Evolutionary conservation across 2,888 invertebrate species (phyloP).

Genomic region (Carcina quercana): DNA sequence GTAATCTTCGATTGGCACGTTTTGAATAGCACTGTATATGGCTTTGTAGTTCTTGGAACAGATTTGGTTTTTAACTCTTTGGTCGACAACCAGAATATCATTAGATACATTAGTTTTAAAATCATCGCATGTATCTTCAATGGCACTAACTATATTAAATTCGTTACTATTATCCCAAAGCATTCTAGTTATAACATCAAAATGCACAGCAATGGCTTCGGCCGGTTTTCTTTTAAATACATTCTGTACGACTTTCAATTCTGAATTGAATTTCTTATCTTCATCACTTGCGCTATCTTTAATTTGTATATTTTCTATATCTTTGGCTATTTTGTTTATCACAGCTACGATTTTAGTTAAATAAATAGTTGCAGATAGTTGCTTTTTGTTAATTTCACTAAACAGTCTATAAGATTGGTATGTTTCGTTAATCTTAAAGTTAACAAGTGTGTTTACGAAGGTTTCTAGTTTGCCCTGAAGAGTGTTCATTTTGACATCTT

Average conservation of each 20-base stretch:
- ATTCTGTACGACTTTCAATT: slow-evolving; percentile 35
- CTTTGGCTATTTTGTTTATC: slow-evolving; percentile 38
- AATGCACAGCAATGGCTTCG: slow-evolving; percentile 47
- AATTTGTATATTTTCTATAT: slow-evolving; percentile 29
- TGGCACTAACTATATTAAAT: slow-evolving; percentile 34
- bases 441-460: slow-evolving; percentile 36
- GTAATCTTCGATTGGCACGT: slow-evolving; percentile 30
- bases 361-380: slow-evolving; percentile 40
- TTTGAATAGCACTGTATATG: slow-evolving; percentile 34
- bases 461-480: slow-evolving; percentile 37
- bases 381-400: slow-evolving; percentile 43
- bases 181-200: slow-evolving; percentile 49
- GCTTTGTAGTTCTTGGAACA: slow-evolving; percentile 44
- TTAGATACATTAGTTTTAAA: slow-evolving; percentile 33
- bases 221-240: slow-evolving; percentile 44
- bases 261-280: slow-evolving; percentile 29
- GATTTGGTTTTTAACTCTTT: slow-evolving; percentile 38
- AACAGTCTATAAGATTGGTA: slow-evolving; percentile 38
- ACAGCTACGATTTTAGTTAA: slow-evolving; percentile 46
- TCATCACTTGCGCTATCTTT: slow-evolving; percentile 22
- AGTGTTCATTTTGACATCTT: slow-evolving; percentile 31
- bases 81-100: slow-evolving; percentile 38
- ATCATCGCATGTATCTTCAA: slow-evolving; percentile 37
- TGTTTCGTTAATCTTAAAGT: slow-evolving; percentile 37
- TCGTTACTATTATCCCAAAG: slow-evolving; percentile 35